Percentiles rank a stretch among this genome's conserved stretches.
phyloP scores from a whole-genome alignment of 2,888 invertebrate genomes.

The Onchidella celtica region DNA sequence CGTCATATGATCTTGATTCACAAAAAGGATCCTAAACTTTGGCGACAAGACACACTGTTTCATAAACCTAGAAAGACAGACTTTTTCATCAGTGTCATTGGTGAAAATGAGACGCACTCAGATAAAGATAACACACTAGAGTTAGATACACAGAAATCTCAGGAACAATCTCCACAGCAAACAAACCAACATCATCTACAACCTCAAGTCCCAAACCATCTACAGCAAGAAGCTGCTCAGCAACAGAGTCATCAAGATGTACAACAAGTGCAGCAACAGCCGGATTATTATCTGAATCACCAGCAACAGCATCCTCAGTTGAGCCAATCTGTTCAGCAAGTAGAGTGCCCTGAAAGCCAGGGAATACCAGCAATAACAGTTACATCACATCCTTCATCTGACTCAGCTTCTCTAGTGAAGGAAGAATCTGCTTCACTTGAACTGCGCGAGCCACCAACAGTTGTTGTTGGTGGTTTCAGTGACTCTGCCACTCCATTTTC shows the following conservation, averaged over 20 bases:
- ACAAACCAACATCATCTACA: too few species aligned
- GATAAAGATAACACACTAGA: not conserved
- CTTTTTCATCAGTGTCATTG: conserved; percentile 54
- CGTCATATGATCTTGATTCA: conserved; percentile 72
- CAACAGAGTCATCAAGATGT: not conserved
- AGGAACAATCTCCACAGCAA: not conserved
- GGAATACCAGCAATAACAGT: too few species aligned
- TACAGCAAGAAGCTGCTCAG: not conserved
- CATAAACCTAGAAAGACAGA: conserved; percentile 49
- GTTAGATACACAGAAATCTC: not conserved
- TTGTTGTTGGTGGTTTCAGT: not conserved
- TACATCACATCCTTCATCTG: not conserved
- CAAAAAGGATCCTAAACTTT: conserved; percentile 64
- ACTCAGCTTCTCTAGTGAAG: too few species aligned
- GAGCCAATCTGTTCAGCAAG: too few species aligned
- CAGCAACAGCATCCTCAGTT: not conserved
- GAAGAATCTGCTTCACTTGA: not conserved
- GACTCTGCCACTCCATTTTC: not conserved
- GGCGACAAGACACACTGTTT: conserved; percentile 62
- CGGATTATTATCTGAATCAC: too few species aligned
- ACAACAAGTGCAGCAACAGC: not conserved
- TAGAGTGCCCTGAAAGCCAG: too few species aligned
- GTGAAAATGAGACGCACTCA: not conserved
- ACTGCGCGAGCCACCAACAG: not conserved
- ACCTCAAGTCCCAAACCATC: too few species aligned